Evolutionary conservation across 2,888 invertebrate genomes (phyloP), one percentile per base, ranked within the genome.

Genomic region (Unio pictorum): DNA sequence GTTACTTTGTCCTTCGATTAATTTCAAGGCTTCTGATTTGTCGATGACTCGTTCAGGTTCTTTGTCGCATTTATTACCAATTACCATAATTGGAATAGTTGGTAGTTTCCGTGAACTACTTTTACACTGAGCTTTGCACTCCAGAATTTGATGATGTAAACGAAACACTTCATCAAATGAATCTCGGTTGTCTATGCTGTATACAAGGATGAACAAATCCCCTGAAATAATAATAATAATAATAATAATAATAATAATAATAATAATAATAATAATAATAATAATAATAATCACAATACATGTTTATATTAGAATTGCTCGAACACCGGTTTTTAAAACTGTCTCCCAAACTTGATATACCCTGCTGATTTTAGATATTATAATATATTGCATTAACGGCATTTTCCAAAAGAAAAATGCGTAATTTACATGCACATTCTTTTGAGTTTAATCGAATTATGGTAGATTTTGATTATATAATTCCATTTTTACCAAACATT

Each of bases 61-160:
- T 84, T 92, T 93, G 91, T 96, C 96, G 89, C 94, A 94, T 91
- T 96, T 96, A 89, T 96, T 96, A 67, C 95, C 96, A 3, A 95
- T 95, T 73, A 96, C 93, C 66, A 96, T 94, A 94, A 96, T 95
- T 59, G 95, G 95, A 63, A 95, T 94, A 60, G 77, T 69, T 28
- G 73, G 69, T n/a, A 73, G 68, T 67, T 83, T 86, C 94, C 87
- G 75, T 34, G 92, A 34, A 34, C 58, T 72, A 67, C 64, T 64
- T 59, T 68, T 63, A 65, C 81, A 79, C 64, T 81, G 91, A 55
- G 77, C 74, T 74, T 90, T 90, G 58, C 84, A 86, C 62, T 87
- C 84, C 17, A 87, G 69, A 54, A 90, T 88, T 77, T 89, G 86
- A 30, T 88, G 85, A 58, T 87, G 77, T 18, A 89, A 79, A 63